phyloP scores from a whole-genome alignment of 2,888 invertebrate species.

The Shargacucullia verbasci region DNA sequence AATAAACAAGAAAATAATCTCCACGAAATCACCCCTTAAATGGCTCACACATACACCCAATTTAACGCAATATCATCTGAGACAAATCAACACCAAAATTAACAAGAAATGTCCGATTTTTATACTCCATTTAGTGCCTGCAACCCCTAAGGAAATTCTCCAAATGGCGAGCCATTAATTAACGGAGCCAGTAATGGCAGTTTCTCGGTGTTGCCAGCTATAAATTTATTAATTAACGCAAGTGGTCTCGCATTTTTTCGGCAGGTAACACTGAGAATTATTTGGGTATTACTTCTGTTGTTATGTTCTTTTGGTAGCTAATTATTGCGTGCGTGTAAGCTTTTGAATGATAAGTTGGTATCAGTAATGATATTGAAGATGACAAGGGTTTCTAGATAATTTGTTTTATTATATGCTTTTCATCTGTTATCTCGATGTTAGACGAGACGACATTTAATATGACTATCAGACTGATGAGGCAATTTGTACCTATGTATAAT shows the following conservation, averaged over 20 bases:
- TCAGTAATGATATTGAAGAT: no score
- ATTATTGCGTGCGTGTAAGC: not conserved
- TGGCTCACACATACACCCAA: constrained; percentile 24
- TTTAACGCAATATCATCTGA: constrained; percentile 32
- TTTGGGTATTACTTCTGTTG: constrained; percentile 38
- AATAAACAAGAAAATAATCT: not conserved
- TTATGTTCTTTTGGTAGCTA: constrained; percentile 17
- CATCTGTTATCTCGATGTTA: no score
- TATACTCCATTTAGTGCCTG: constrained; percentile 48
- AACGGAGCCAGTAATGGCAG: constrained; percentile 56
- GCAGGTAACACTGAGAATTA: constrained; percentile 49
- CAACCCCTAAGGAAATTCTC: constrained; percentile 54
- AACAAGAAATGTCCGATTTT: constrained; percentile 55
- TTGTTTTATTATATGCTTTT: no score
- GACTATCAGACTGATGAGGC: no score
- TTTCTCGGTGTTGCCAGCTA: constrained; percentile 55
- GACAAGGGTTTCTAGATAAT: no score
- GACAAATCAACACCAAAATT: constrained; percentile 55
- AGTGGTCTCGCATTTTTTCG: constrained; percentile 49
- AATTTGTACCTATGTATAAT: no score
- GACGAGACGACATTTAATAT: no score
- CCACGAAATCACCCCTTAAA: constrained; percentile 9
- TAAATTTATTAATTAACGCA: constrained; percentile 61
- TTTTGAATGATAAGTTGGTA: no score
- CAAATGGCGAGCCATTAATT: constrained; percentile 63